Conservation (phyloP, 1,140 invertebrate genomes). For the Brachionus sp. region DNA sequence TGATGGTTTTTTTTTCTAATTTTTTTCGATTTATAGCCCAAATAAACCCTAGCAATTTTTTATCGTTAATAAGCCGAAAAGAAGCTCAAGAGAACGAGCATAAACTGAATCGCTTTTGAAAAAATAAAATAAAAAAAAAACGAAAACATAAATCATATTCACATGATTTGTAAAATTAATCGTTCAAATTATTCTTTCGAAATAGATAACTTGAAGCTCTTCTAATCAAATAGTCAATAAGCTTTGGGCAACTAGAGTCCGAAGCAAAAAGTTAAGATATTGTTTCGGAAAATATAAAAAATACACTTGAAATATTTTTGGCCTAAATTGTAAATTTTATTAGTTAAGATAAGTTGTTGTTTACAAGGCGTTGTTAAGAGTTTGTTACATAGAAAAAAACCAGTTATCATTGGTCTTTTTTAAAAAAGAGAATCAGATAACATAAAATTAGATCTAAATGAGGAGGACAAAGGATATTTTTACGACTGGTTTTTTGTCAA, state of each 20-base stretch:
- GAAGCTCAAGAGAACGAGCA: not conserved
- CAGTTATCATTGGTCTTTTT: not conserved
- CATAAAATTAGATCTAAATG: not conserved
- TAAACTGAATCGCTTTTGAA: not conserved
- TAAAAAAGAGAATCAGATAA: not conserved
- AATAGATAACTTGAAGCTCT: slow-evolving; percentile 2
- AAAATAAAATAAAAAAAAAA: not conserved
- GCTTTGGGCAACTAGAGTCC: not conserved
- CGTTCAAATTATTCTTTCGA: slow-evolving; percentile 2
- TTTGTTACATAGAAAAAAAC: not conserved
- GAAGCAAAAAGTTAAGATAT: not conserved
- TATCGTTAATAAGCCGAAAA: not conserved
- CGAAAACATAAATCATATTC: not conserved
- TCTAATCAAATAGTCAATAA: not conserved
- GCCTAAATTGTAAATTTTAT: not conserved
- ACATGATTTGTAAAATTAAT: slow-evolving; percentile 11
- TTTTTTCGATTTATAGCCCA: slow-evolving; percentile 2
- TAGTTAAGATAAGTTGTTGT: not conserved
- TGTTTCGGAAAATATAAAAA: not conserved
- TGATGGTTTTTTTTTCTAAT: not conserved
- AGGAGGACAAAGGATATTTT: not conserved
- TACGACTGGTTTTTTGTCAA: not conserved
- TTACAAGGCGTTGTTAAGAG: slow-evolving; percentile 1
- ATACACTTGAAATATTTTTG: slow-evolving; percentile 4
- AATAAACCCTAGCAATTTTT: not conserved